Evolutionary conservation across 2,888 invertebrate species (phyloP).

Genomic region (Cheilosia vernalis): DNA sequence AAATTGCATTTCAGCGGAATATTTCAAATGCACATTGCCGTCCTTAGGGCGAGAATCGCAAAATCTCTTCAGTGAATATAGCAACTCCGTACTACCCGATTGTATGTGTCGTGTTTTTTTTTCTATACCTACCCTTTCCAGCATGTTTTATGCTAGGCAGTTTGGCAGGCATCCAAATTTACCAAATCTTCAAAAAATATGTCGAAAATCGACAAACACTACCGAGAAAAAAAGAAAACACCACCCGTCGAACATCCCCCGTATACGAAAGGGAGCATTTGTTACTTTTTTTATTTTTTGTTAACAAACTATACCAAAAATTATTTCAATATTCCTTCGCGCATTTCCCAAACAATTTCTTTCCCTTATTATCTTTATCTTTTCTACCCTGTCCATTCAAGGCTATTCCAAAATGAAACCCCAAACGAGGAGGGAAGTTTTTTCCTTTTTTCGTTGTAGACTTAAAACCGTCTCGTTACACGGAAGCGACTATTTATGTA

Average conservation of each 20-base stretch:
- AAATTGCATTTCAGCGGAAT: conserved; percentile 68
- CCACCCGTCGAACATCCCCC: not conserved
- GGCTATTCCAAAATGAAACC: conserved; percentile 10
- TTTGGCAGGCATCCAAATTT: conserved; percentile 68
- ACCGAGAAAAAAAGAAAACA: conserved; percentile 25
- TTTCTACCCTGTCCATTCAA: conserved; percentile 8
- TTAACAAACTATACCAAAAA: conserved; percentile 46
- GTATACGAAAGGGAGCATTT: not conserved
- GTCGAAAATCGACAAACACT: conserved; percentile 50
- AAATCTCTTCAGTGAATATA: conserved; percentile 13
- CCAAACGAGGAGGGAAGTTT: conserved; percentile 5
- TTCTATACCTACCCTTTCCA: conserved; percentile 12
- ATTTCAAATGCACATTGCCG: conserved; percentile 63
- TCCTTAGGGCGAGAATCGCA: conserved; percentile 32
- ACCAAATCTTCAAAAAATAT: conserved; percentile 66
- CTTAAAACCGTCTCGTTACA: conserved; percentile 65
- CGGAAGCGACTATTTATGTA: conserved; percentile 72
- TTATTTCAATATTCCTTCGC: conserved; percentile 70
- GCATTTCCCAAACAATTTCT: conserved; percentile 43
- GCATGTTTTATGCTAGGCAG: conserved; percentile 62
- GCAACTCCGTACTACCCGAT: not conserved
- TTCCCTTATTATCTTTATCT: no score
- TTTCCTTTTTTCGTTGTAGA: conserved; percentile 10
- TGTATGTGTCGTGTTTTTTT: not conserved
- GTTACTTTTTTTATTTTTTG: not conserved